Base-by-base conservation (phyloP, 2,888 invertebrate genomes). In the Macrophya annulata region DNA sequence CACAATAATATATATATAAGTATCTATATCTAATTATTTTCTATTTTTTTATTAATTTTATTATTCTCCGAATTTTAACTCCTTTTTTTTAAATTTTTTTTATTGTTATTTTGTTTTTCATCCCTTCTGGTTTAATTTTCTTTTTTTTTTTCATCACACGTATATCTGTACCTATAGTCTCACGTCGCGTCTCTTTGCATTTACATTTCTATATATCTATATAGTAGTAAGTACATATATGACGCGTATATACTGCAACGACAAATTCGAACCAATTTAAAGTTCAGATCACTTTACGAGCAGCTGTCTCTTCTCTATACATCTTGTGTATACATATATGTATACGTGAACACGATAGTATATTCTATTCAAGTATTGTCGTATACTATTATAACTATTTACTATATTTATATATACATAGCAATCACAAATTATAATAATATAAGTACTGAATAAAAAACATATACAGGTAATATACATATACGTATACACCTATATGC, bases 221-320 rank as follows among this genome's bases (percentile, higher is more conserved):
- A 1, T 12, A 48, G 1, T 10, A 25, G 2, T 62, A 62, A 4
- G 2, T 12, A 10, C 45, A 5, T 74, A 45, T 25, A 25, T 45
- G n/a, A 21, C 12, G n/a, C 8, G 25, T 48, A n/a, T 21, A 45
- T 74, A 74, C 43, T 37, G 48, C 55, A 5, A 15, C 12, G 71
- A 83, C 48, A 68, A 68, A 68, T 83, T 83, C 65, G 83, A 83
- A 45, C 68, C 83, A 83, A 83, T 83, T 83, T 65, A 83, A 83
- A 83, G 83, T 71, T 83, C 68, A 83, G 68, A 51, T 83, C 83
- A 83, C 83, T 83, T 83, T 65, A 83, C 43, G 65, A 68, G 81
- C 81, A 77, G 77, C 77, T 77, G 77, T 37, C 43, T 43, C 45
- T n/a, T 21, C 31, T 43, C 72, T 74, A 21, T 81, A n/a, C 15